phyloP scores from a whole-genome alignment of 2,888 invertebrate species.

The Spilosoma lubricipeda region DNA sequence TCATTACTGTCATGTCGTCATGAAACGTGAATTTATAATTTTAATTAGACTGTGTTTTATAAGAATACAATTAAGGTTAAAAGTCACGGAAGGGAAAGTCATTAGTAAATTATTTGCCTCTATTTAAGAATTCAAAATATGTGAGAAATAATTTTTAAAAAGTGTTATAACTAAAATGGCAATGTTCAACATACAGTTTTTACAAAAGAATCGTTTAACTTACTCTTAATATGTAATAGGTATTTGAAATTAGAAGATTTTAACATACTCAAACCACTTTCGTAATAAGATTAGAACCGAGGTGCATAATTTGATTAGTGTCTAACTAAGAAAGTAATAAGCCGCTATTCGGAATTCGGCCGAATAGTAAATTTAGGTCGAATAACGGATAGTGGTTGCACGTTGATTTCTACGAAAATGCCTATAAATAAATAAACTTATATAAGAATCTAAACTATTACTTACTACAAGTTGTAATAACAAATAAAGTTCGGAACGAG shows the following conservation, averaged over 20 bases:
- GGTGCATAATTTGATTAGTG: not conserved
- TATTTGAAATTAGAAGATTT: not conserved
- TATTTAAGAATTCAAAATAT: not conserved
- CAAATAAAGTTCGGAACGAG: constrained; percentile 20
- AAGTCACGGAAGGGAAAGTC: not conserved
- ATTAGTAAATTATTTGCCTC: too few species aligned
- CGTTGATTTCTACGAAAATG: not conserved
- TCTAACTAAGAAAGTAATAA: too few species aligned
- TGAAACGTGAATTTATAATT: not conserved
- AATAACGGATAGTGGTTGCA: not conserved
- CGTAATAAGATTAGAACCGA: not conserved
- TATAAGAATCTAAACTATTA: not conserved
- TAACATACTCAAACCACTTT: not conserved
- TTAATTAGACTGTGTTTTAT: not conserved
- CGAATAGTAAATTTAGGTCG: not conserved
- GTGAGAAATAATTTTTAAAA: too few species aligned
- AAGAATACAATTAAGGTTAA: not conserved
- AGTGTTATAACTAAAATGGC: not conserved
- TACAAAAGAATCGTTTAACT: too few species aligned
- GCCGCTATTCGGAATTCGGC: not conserved
- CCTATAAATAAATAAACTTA: not conserved
- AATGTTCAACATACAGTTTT: not conserved
- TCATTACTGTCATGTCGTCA: not conserved
- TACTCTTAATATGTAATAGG: not conserved
- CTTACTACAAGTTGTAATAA: not conserved